Percentiles rank a stretch among this genome's conserved stretches.
Evolutionary conservation across 2,888 invertebrate species (phyloP).

Genomic region (Ditula angustiorana): DNA sequence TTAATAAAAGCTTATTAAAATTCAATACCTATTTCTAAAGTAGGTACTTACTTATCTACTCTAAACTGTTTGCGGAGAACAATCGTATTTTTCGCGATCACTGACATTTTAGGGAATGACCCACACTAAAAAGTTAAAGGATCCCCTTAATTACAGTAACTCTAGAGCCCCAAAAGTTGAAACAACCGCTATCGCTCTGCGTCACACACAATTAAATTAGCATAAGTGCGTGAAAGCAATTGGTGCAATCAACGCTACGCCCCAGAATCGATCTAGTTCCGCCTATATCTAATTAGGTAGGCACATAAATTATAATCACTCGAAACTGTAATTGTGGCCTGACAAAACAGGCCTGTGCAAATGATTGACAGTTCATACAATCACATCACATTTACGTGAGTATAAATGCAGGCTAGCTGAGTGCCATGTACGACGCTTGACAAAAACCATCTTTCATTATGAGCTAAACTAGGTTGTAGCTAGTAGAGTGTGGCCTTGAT

Average conservation of each 20-base stretch:
- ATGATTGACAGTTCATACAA: too few species aligned
- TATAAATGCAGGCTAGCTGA: too few species aligned
- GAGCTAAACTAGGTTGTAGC: too few species aligned
- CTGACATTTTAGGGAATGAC: neutral
- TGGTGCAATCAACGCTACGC: constrained; percentile 55
- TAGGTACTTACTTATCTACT: too few species aligned
- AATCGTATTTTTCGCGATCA: too few species aligned
- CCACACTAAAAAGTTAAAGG: neutral
- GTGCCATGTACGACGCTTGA: too few species aligned
- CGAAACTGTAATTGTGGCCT: constrained; percentile 44
- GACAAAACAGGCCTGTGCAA: neutral
- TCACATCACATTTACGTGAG: too few species aligned
- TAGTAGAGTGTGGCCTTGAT: too few species aligned
- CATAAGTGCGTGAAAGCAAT: constrained; percentile 51
- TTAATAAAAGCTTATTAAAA: too few species aligned
- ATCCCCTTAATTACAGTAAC: neutral
- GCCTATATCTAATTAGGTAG: constrained; percentile 67
- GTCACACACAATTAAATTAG: constrained; percentile 49
- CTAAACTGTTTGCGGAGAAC: too few species aligned
- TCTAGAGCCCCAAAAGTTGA: constrained; percentile 15
- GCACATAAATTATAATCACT: constrained; percentile 67
- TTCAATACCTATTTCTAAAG: too few species aligned
- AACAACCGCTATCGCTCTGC: constrained; percentile 20
- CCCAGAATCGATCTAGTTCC: constrained; percentile 42
- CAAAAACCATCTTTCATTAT: too few species aligned